Base-by-base conservation (phyloP, 2,797 vertebrate species). In the Psittacula derbiana region DNA sequence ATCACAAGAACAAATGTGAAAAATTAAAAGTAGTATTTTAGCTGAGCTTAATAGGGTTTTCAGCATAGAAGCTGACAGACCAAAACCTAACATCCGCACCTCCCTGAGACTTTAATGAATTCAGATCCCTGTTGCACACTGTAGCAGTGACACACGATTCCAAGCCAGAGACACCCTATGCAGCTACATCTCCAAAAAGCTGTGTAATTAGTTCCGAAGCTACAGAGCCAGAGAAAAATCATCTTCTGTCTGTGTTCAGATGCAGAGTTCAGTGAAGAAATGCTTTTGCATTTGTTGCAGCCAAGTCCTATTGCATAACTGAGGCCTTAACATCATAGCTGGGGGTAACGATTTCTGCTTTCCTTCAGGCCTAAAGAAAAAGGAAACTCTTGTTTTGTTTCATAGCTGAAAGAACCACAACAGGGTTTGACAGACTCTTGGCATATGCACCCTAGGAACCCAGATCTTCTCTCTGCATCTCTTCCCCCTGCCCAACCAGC, bases 161-260 rank as follows among this genome's bases (percentile, higher is more conserved):
- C 70, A 76, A 83, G 60, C 88, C 67, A 88, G 83, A 94, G 80
- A 81, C 66, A 84, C 52, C 36, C 66, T 64, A 40, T 90, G 76
- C 58, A 44, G 85, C 0, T 12, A 84, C 52, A 58, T 88, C 3
- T 5, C 91, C 83, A 74, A 86, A 91, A 93, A 83, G 49, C 88
- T 87, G 65, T 86, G 81, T 88, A 96, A 92, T 95, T 92, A 94
- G 94, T 78, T 92, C 80, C 93, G 88, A 67, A 90, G 78, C 74
- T 66, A 28, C 67, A 85, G 52, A 93, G 71, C n/a, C 60, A 57
- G 67, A 24, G 67, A 92, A 43, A 43, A 84, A 84, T 66, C 21
- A 38, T 76, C 55, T 55, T 76, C 87, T 89, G n/a, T 40, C 52
- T 3, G 0, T 57, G 50, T 84, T 78, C 78, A 82, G 70, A 71